Evolutionary conservation across 2,797 vertebrate species (phyloP).

Genomic region (Molossus molossus): DNA sequence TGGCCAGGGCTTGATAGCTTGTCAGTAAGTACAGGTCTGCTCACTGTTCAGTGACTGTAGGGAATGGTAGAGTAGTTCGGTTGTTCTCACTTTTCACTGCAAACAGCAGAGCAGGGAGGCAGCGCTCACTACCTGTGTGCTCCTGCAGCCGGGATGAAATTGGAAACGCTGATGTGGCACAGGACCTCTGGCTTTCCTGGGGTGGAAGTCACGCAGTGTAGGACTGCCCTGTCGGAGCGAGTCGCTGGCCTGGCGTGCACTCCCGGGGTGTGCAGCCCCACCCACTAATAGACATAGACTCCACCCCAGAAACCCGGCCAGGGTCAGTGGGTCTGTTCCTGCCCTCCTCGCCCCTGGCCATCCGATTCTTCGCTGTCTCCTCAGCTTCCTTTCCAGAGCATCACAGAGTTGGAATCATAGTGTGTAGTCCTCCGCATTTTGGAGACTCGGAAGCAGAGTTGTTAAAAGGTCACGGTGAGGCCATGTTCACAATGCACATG

Average conservation of each 20-base stretch:
- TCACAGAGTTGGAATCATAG: background rate
- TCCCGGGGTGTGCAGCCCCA: background rate
- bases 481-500: background rate
- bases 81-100: background rate
- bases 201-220: background rate
- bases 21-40: background rate
- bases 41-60: background rate
- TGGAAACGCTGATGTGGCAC: background rate
- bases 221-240: rapidly evolving
- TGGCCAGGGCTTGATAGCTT: no score
- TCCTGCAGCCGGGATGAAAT: background rate
- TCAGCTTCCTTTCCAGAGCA: background rate
- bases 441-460: background rate
- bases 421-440: background rate
- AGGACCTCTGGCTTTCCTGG: background rate
- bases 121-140: rapidly evolving
- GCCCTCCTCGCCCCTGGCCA: no score
- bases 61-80: no score
- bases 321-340: background rate
- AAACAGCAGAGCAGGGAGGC: background rate
- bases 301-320: background rate
- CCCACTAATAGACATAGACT: no score
- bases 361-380: background rate
- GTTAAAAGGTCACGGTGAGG: background rate
- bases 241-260: rapidly evolving